Evolutionary conservation across 2,113 vertebrate species (phyloP).

Genomic region (Callipepla squamata): DNA sequence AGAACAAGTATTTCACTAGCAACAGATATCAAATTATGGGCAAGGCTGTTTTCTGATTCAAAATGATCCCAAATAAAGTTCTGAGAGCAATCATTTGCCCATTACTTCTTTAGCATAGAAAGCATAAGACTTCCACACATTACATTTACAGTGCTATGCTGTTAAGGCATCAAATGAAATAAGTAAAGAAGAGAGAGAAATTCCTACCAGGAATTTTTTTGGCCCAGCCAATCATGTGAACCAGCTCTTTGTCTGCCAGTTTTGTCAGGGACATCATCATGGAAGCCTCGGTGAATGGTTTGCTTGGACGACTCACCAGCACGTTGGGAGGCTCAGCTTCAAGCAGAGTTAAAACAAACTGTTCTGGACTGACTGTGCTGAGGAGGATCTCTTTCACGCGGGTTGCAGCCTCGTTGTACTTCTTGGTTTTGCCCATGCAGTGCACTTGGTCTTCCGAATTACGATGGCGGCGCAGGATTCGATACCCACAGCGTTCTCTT

Average conservation of each 20-base stretch:
- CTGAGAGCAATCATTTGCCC: neutral
- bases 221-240: conserved; percentile 98
- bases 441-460: conserved; percentile 70
- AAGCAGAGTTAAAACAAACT: conserved; percentile 89
- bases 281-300: conserved; percentile 93
- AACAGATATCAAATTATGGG: neutral
- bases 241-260: conserved; percentile 94
- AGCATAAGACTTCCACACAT: neutral
- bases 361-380: conserved; percentile 83
- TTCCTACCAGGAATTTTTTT: conserved; percentile 94
- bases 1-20: neutral
- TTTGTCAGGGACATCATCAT: conserved; percentile 98
- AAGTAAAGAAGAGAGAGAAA: neutral
- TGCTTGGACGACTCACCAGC: conserved; percentile 86
- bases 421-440: conserved; percentile 64
- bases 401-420: neutral
- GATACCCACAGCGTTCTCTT: conserved; percentile 90
- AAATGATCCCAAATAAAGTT: neutral
- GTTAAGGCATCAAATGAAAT: neutral
- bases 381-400: conserved; percentile 62
- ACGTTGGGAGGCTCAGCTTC: conserved; percentile 94
- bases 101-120: neutral
- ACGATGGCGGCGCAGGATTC: conserved; percentile 82
- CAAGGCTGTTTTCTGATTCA: neutral
- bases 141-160: neutral